Conservation (phyloP, 2,113 vertebrate species). For the Megaceryle maxima region DNA sequence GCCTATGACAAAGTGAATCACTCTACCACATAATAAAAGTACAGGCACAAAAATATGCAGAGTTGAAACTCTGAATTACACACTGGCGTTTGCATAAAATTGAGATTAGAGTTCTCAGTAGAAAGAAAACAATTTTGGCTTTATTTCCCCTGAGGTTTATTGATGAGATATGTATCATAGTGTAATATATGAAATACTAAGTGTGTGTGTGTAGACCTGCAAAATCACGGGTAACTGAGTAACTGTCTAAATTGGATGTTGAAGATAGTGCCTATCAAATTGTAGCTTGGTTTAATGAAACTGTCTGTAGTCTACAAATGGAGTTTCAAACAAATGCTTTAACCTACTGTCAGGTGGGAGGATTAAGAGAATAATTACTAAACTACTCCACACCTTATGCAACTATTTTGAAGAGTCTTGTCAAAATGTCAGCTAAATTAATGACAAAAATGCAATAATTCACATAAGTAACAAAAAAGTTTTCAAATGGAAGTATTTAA, state of each 20-base stretch:
- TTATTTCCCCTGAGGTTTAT: not conserved
- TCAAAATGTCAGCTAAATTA: constrained; percentile 31
- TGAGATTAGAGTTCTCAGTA: not conserved
- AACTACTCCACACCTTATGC: not conserved
- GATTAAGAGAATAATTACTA: constrained; percentile 23
- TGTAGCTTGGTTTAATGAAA: not conserved
- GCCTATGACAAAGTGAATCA: not conserved
- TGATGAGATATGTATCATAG: not conserved
- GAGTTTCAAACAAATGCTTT: constrained; percentile 9
- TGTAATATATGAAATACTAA: not conserved
- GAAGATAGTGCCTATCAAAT: not conserved
- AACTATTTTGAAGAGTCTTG: constrained; percentile 16
- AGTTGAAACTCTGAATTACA: not conserved
- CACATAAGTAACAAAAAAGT: not conserved
- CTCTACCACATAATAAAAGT: not conserved
- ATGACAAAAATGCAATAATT: not conserved
- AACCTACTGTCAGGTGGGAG: constrained; percentile 27
- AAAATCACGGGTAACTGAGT: not conserved
- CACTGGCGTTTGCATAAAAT: not conserved
- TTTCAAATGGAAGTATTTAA: not conserved
- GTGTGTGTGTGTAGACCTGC: not conserved
- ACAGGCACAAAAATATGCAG: not conserved
- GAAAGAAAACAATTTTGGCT: not conserved
- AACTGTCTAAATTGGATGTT: not conserved
- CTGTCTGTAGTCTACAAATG: not conserved